Base-by-base conservation (phyloP, 2,888 invertebrate genomes). In the Oxyscelio sp. region DNA sequence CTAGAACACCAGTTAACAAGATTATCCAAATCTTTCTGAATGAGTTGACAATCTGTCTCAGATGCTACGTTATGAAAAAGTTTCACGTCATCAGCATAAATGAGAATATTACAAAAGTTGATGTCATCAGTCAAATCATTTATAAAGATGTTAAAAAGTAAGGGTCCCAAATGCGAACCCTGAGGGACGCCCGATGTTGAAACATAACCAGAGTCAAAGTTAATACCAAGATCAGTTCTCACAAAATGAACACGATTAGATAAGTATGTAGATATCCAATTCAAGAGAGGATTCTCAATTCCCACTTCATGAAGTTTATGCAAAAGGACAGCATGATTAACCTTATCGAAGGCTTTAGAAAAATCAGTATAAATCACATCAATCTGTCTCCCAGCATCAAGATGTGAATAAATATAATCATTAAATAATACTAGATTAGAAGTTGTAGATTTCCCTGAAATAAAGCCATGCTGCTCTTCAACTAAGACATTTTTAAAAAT, bases 31-130 rank as follows among this genome's bases (percentile, higher is more conserved):
- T 58, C 58, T n/a, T 2, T 3, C 58, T 31, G 58, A 9, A 58
- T 15, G 4, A 1, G 1, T 1, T 17, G 31, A 1, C 34, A n/a
- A 15, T 58, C 58, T 1, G 11, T 2, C 27, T 50, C 2, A 15
- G 50, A 31, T 19, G 15, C 19, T 1, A 65, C 19, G 1, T 9
- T 13, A 11, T 11, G 13, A 31, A 22, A 66, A n/a, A 52, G 11
- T 27, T 68, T 54, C 9, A 43, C 65, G 17, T 50, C 50, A 17
- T 68, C 68, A 4, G 68, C 68, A 24, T 17, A 68, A 1, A 68
- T 17, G 13, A 68, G 21, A 27, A 15, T 11, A 4, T 19, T 21
- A 43, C 21, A 52, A 4, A 9, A 68, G 17, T 17, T 43, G 3
- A 68, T 22, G 1, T 1, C 2, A 0, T 0, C 2, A 11, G 22